Conservation (phyloP, 2,888 invertebrate species). For the Drosophila greeni region DNA sequence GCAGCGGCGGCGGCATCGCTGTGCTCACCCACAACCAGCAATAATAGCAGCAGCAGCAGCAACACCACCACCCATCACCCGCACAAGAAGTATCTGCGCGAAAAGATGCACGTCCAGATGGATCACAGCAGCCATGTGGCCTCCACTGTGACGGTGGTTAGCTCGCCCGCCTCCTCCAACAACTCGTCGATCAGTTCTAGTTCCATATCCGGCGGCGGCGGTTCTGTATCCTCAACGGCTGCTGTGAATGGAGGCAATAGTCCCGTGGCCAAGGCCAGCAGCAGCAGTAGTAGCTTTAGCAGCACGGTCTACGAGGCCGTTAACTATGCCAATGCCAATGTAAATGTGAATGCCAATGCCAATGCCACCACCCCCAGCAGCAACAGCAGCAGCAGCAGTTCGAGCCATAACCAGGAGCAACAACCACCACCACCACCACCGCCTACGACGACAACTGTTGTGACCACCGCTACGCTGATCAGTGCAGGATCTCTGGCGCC, state of each 20-base stretch:
- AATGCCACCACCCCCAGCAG: no score
- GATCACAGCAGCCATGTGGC: slow-evolving; percentile 72
- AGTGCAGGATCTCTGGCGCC: slow-evolving; percentile 51
- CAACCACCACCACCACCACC: background rate
- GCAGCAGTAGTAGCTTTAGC: slow-evolving; percentile 35
- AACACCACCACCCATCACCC: slow-evolving; percentile 77
- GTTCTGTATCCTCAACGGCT: slow-evolving; percentile 68
- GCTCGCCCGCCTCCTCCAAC: slow-evolving; percentile 76
- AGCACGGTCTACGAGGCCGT: slow-evolving; percentile 59
- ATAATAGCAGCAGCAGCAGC: slow-evolving; percentile 16
- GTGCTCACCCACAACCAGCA: slow-evolving; percentile 26
- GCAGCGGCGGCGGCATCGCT: slow-evolving; percentile 17
- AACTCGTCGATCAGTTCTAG: slow-evolving; percentile 66
- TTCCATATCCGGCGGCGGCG: slow-evolving; percentile 40
- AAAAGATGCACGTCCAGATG: slow-evolving; percentile 78
- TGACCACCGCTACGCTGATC: slow-evolving; percentile 46
- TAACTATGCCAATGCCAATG: slow-evolving; percentile 45
- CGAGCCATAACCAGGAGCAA: slow-evolving; percentile 10
- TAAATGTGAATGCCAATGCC: no score
- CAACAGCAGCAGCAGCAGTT: slow-evolving; percentile 12
- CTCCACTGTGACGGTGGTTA: slow-evolving; percentile 74
- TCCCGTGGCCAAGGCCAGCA: slow-evolving; percentile 62
- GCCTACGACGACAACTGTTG: slow-evolving; percentile 33
- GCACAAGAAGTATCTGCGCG: slow-evolving; percentile 79
- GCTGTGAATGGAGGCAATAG: slow-evolving; percentile 76